phyloP scores from a whole-genome alignment of 2,888 invertebrate genomes.

The Amphipyra berbera region DNA sequence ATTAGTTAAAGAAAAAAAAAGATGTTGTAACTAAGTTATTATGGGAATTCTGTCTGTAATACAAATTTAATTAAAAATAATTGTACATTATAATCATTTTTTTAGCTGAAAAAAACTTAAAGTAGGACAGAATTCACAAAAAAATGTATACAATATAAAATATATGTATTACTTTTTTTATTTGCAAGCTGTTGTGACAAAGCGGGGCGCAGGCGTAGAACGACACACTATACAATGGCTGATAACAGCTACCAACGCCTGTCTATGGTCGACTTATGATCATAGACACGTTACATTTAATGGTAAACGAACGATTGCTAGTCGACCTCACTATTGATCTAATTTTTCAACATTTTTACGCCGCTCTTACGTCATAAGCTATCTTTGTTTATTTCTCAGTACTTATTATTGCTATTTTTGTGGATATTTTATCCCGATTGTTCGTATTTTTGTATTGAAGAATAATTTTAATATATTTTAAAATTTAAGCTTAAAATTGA shows the following conservation, averaged over 20 bases:
- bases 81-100: neutral
- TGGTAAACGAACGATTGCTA: slow-evolving; percentile 72
- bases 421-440: slow-evolving; percentile 9
- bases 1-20: slow-evolving; percentile 10
- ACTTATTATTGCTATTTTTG: slow-evolving; percentile 16
- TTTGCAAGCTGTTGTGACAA: slow-evolving; percentile 85
- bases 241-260: slow-evolving; percentile 77
- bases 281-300: slow-evolving; percentile 66
- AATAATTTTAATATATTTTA: slow-evolving; percentile 37
- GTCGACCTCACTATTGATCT: slow-evolving; percentile 36
- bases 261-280: slow-evolving; percentile 80
- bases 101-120: slow-evolving; percentile 1
- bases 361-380: slow-evolving; percentile 46
- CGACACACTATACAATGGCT: slow-evolving; percentile 84
- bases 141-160: slow-evolving; percentile 27
- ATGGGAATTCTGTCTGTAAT: slow-evolving; percentile 53
- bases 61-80: no score
- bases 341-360: slow-evolving; percentile 25
- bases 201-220: slow-evolving; percentile 75
- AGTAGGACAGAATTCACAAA: slow-evolving; percentile 55
- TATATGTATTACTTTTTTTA: slow-evolving; percentile 69
- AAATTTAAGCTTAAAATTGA: slow-evolving; percentile 30
- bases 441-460: slow-evolving; percentile 15
- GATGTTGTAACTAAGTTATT: slow-evolving; percentile 52
- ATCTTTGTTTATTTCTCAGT: slow-evolving; percentile 29